Evolutionary conservation across 2,888 invertebrate species (phyloP).

Genomic region (Temnothorax ravouxi): DNA sequence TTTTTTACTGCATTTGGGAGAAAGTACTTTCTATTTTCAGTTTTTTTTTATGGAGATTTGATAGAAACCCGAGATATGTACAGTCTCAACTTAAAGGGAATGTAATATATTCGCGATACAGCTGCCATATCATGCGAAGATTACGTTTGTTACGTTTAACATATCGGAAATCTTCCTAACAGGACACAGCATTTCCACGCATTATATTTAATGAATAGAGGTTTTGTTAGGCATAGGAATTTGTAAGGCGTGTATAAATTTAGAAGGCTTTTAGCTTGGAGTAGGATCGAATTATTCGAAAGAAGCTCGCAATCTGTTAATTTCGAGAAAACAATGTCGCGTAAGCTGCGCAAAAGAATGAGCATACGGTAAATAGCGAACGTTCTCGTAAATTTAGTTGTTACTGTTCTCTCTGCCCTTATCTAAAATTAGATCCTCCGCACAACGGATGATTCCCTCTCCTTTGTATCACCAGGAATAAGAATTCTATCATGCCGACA

Average conservation of each 20-base stretch:
- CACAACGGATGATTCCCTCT: slow-evolving; percentile 39
- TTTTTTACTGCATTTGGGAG: neutral
- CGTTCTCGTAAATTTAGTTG: slow-evolving; percentile 34
- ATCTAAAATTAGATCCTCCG: slow-evolving; percentile 50
- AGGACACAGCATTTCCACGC: neutral
- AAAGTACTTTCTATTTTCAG: neutral
- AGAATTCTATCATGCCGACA: slow-evolving; percentile 46
- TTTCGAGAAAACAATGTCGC: slow-evolving; percentile 20
- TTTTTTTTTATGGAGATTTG: neutral
- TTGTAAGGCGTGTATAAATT: neutral
- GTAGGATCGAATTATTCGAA: neutral
- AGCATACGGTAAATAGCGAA: slow-evolving; percentile 24
- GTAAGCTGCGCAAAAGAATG: slow-evolving; percentile 18
- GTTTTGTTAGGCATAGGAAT: neutral
- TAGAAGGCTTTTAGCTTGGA: neutral
- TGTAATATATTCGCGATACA: neutral
- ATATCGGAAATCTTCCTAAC: neutral
- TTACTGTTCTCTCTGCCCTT: slow-evolving; percentile 18
- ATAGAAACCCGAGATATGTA: neutral
- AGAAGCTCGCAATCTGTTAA: slow-evolving; percentile 1
- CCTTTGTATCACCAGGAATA: slow-evolving; percentile 50
- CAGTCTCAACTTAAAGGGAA: slow-evolving; percentile 4
- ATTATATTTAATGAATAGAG: slow-evolving; percentile 7
- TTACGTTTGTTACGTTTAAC: slow-evolving; percentile 4
- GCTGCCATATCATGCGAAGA: neutral